Evolutionary conservation across 2,797 vertebrate species (phyloP), one percentile per base, ranked within the genome.

Genomic region (Lindbergichthys nudifrons): DNA sequence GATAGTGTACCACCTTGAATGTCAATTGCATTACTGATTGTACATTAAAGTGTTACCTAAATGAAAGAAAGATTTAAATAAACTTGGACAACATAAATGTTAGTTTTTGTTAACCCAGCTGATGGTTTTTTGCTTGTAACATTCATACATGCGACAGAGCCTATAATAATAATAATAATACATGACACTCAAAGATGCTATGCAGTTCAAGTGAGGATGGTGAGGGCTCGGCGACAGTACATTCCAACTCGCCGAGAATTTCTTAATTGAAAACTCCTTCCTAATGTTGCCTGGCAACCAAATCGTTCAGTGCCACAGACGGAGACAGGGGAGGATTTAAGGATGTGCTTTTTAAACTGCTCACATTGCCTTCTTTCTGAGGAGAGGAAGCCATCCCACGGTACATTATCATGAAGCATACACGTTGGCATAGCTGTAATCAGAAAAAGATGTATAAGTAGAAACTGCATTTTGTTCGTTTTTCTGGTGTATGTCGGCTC

Each of bases 211-310:
- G 70, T 61, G 56, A 50, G 65, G 46, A 58, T 43, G 66, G 21
- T 74, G 73, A 67, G 59, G 63, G 60, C 71, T 45, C n/a, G 1
- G 43, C 16, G 23, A 80, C 67, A 59, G 79, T 21, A 14, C 68
- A 69, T 57, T 79, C 72, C 54, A 74, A 72, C 73, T 36, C 82
- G 88, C 73, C 58, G 58, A 86, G 81, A 71, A 36, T 73, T 72
- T 86, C 82, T 87, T 90, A 76, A 89, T 80, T 90, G 77, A 87
- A 90, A 90, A 90, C 71, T 77, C 74, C 82, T 83, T 75, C 77
- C 48, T 43, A 68, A 83, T 79, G 89, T 92, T 92, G 89, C 90
- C 69, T 77, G 84, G 87, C 85, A 90, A 91, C 87, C 58, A 64
- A 83, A 88, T 81, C 76, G 70, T 76, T 13, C 75, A 65, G 65